Conservation (phyloP, 1,140 invertebrate species). For the Daktulosphaira vitifoliae region DNA sequence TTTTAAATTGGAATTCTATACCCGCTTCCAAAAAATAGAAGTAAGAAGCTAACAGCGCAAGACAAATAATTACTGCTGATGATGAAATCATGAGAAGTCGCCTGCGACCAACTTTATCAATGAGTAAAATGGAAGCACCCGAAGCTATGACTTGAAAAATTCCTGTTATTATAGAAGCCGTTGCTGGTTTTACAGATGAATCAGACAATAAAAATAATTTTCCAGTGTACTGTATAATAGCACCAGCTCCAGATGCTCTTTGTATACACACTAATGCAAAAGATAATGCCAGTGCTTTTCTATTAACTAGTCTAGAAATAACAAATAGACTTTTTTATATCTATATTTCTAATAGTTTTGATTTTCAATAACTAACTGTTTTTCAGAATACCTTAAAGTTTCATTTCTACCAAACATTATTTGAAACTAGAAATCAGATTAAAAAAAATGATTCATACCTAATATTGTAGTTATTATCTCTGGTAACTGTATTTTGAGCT, state of each 20-base stretch:
- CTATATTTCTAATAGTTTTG: too few relatives aligned
- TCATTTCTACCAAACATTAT: too few relatives aligned
- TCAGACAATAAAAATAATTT: constrained; percentile 1
- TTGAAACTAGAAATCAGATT: too few relatives aligned
- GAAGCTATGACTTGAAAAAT: neutral
- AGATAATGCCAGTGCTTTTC: neutral
- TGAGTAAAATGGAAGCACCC: neutral
- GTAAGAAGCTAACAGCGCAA: neutral
- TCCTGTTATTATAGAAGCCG: neutral
- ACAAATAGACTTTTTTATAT: neutral
- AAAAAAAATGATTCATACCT: too few relatives aligned
- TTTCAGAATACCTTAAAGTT: too few relatives aligned
- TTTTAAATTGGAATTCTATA: neutral
- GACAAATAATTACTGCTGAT: neutral
- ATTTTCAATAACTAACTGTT: too few relatives aligned
- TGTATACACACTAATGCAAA: neutral
- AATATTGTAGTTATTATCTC: too few relatives aligned
- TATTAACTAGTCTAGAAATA: neutral
- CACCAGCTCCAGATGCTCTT: constrained; percentile 2
- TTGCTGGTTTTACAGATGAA: neutral
- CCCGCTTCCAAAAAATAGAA: constrained; percentile 6
- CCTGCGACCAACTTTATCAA: constrained; percentile 12
- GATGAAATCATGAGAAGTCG: neutral
- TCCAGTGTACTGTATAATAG: neutral
- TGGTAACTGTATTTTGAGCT: too few relatives aligned